Conservation (phyloP, 2,888 invertebrate species). For the Leucoptera coffeella region DNA sequence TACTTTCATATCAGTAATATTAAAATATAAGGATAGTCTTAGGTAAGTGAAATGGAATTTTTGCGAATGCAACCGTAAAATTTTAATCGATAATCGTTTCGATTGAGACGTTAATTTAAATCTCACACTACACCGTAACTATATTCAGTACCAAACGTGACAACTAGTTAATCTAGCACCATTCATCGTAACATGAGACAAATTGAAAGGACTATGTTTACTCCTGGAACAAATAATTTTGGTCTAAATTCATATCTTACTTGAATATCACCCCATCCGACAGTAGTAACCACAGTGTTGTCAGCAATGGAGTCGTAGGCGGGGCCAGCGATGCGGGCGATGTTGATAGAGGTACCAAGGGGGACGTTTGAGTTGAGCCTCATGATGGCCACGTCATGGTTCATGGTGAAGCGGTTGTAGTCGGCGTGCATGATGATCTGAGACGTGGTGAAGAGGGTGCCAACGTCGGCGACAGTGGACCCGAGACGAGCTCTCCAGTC, state of each 20-base stretch:
- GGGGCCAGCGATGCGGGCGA: constrained; percentile 14
- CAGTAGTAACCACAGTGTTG: constrained; percentile 8
- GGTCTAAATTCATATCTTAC: constrained; percentile 11
- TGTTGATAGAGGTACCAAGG: constrained; percentile 7
- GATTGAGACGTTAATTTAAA: too few species aligned
- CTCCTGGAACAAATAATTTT: neutral
- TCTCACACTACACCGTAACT: too few species aligned
- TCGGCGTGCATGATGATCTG: constrained; percentile 11
- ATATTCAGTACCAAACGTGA: too few species aligned
- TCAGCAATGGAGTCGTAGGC: too few species aligned
- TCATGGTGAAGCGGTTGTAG: constrained; percentile 10
- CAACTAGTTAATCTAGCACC: too few species aligned
- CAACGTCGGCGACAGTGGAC: constrained; percentile 7
- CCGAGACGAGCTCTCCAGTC: constrained; percentile 18
- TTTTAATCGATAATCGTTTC: too few species aligned
- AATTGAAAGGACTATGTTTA: neutral
- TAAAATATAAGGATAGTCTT: too few species aligned
- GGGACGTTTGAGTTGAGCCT: constrained; percentile 10
- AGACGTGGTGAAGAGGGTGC: constrained; percentile 9
- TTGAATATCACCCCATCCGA: constrained; percentile 17
- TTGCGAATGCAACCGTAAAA: too few species aligned
- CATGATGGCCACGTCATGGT: constrained; percentile 18
- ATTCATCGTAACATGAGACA: too few species aligned
- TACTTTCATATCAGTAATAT: neutral
- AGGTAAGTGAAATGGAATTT: too few species aligned